Conservation (phyloP, 2,113 vertebrate species). For the Xenopus tropicalis region UCB_Xtro_10.0 CM004443.2:164407501-164408000, state of each 20-base stretch:
- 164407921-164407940: constrained; percentile 40
- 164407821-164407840: background rate
- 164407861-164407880: background rate
- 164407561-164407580: too few relatives aligned
- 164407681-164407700: too few relatives aligned
- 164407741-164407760: background rate
- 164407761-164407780: background rate
- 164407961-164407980: constrained; percentile 42
- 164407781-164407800: background rate
- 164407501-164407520: too few relatives aligned
- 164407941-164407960: constrained; percentile 41
- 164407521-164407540: too few relatives aligned
- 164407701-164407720: too few relatives aligned
- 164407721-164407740: too few relatives aligned
- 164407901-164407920: constrained; percentile 31
- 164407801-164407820: background rate
- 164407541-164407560: too few relatives aligned
- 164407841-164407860: background rate
- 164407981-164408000: constrained; percentile 44
- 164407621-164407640: too few relatives aligned
- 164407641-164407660: too few relatives aligned
- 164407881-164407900: constrained; percentile 32
- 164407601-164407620: too few relatives aligned
- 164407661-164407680: too few relatives aligned
- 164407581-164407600: too few relatives aligned